These are phyloP conservation scores for Rhingia campestris DNA, from an alignment of 2,888 invertebrate genomes.

Conservation along the genomic window DNA sequence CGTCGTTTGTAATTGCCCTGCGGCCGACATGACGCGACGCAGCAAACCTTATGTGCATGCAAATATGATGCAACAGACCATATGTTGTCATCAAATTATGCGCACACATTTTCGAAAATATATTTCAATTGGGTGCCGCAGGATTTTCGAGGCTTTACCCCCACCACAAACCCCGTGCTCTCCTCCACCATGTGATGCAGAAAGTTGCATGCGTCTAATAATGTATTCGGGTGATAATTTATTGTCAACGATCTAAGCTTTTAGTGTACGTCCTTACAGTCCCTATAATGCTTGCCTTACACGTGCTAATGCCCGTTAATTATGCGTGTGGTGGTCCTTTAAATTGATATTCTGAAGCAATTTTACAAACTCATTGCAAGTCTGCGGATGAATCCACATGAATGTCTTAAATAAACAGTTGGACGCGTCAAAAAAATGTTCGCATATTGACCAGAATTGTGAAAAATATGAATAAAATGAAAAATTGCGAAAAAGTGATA, in stretches of 20 bases:
- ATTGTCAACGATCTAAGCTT: slow-evolving; percentile 32
- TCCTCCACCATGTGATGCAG: background rate
- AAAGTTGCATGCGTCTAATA: slow-evolving; percentile 10
- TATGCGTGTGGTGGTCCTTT: too few relatives aligned
- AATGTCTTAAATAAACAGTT: slow-evolving; percentile 22
- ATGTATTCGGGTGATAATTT: slow-evolving; percentile 24
- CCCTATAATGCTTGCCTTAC: background rate
- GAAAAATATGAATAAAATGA: background rate
- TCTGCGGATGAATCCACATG: too few relatives aligned
- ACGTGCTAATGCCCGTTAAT: background rate
- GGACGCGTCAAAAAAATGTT: slow-evolving; percentile 10
- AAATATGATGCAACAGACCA: slow-evolving; percentile 50
- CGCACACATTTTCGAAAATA: slow-evolving; percentile 53
- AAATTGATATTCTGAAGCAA: too few relatives aligned
- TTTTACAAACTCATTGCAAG: too few relatives aligned
- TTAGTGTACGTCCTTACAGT: background rate
- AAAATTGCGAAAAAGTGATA: slow-evolving; percentile 2
- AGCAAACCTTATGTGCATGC: slow-evolving; percentile 13
- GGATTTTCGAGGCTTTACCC: slow-evolving; percentile 8
- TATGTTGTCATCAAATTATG: slow-evolving; percentile 58
- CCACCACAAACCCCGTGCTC: background rate
- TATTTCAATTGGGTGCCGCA: slow-evolving; percentile 12
- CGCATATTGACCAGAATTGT: slow-evolving; percentile 1
- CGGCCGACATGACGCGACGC: background rate
- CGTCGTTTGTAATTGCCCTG: slow-evolving; percentile 36